These are phyloP conservation scores for Apaloderma vittatum DNA, from an alignment of 2,113 vertebrate species.

Conservation along the genomic window DNA sequence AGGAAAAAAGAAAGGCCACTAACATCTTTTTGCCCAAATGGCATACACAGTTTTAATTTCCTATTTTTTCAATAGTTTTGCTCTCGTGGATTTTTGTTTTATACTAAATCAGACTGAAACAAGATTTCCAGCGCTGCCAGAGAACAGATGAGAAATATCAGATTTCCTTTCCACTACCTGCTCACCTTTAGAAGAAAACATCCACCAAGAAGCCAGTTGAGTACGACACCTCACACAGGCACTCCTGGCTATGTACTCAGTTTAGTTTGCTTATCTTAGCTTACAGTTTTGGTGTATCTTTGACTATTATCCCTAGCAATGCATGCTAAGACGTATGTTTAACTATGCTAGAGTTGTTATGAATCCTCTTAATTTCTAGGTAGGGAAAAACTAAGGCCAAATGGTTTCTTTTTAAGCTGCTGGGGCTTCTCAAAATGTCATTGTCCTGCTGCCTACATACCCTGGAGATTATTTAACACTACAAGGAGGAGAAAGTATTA, in stretches of 20 bases:
- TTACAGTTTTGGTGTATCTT: neutral
- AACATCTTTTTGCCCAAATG: neutral
- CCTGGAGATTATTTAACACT: constrained; percentile 50
- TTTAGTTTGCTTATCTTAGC: neutral
- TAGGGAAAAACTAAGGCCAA: constrained; percentile 25
- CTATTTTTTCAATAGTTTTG: neutral
- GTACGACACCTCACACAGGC: neutral
- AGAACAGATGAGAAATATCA: neutral
- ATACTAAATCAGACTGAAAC: neutral
- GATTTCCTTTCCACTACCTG: neutral
- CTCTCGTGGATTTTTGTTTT: neutral
- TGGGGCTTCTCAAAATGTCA: constrained; percentile 61
- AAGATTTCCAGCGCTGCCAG: neutral
- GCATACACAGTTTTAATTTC: neutral
- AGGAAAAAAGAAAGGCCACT: neutral
- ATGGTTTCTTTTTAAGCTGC: constrained; percentile 50
- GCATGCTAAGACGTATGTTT: neutral
- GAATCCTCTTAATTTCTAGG: constrained; percentile 23
- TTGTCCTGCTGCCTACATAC: constrained; percentile 8
- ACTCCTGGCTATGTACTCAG: neutral
- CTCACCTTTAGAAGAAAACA: neutral
- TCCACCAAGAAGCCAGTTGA: neutral
- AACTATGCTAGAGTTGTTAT: neutral
- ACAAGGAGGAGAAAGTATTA: neutral
- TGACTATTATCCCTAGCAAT: neutral